Evolutionary conservation across 2,113 vertebrate species (phyloP).

Genomic region (Hipposideros armiger): DNA sequence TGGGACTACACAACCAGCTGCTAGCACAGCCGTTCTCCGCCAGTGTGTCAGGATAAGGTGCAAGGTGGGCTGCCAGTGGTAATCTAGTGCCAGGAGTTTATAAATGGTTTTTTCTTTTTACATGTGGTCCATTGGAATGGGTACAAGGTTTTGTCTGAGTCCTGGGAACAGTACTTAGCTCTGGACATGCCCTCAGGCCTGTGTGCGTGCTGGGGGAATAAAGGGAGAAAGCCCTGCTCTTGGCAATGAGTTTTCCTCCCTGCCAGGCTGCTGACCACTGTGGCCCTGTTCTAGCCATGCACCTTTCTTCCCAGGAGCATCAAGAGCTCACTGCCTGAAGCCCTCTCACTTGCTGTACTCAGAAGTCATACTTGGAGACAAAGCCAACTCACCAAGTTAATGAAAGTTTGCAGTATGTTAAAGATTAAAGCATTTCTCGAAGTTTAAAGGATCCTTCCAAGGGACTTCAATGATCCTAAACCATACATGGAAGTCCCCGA

Average conservation of each 20-base stretch:
- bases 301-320: not conserved
- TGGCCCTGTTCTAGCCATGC: no score
- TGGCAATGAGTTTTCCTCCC: not conserved
- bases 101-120: not conserved
- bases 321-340: not conserved
- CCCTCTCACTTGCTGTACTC: not conserved
- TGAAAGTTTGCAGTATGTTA: not conserved
- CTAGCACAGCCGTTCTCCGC: fast-evolving
- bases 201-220: not conserved
- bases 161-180: not conserved
- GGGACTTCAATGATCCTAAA: not conserved
- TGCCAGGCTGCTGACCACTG: not conserved
- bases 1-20: not conserved
- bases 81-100: not conserved
- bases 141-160: not conserved
- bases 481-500: not conserved
- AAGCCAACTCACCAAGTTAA: not conserved
- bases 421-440: not conserved
- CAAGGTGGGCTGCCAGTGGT: not conserved
- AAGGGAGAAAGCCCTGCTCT: not conserved
- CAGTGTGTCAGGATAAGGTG: not conserved
- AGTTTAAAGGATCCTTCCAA: not conserved
- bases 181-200: not conserved
- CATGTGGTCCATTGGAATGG: not conserved
- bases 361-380: not conserved